A percentile compares a stretch with the other conserved stretches of the same genome.
phyloP scores from a whole-genome alignment of 2,113 vertebrate genomes.

The Accipiter virgatus region DNA sequence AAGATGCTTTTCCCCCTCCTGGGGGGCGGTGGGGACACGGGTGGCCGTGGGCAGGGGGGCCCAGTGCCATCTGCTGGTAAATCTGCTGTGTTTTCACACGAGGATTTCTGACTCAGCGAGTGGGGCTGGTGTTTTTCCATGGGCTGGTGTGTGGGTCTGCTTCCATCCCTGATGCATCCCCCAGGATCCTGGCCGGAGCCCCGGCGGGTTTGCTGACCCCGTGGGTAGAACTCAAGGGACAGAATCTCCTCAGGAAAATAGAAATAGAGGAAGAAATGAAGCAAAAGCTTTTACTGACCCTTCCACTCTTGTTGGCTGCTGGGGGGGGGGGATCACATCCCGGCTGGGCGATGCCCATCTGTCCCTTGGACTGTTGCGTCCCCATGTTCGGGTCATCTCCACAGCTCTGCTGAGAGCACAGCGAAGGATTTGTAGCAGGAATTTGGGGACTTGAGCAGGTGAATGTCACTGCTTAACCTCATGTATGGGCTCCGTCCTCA shows the following conservation, averaged over 20 bases:
- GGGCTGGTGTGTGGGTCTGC: not conserved
- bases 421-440: not conserved
- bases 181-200: fast-evolving
- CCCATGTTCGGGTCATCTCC: not conserved
- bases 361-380: not conserved
- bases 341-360: fast-evolving
- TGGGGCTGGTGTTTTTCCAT: not conserved
- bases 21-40: not conserved
- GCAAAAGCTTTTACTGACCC: not conserved
- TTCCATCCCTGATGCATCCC: not conserved
- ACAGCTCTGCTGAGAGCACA: fast-evolving
- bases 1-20: not conserved
- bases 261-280: not conserved
- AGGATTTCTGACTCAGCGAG: fast-evolving
- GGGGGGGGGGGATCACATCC: not conserved
- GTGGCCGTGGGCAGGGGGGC: not conserved
- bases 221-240: not conserved
- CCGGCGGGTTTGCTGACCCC: no score
- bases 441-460: not conserved
- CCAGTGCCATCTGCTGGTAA: not conserved
- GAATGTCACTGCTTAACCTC: not conserved
- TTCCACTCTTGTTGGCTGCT: not conserved
- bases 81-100: not conserved
- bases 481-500: fast-evolving
- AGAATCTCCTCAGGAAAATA: not conserved